Conservation (phyloP, 2,797 vertebrate genomes). For the Clamator glandarius region DNA sequence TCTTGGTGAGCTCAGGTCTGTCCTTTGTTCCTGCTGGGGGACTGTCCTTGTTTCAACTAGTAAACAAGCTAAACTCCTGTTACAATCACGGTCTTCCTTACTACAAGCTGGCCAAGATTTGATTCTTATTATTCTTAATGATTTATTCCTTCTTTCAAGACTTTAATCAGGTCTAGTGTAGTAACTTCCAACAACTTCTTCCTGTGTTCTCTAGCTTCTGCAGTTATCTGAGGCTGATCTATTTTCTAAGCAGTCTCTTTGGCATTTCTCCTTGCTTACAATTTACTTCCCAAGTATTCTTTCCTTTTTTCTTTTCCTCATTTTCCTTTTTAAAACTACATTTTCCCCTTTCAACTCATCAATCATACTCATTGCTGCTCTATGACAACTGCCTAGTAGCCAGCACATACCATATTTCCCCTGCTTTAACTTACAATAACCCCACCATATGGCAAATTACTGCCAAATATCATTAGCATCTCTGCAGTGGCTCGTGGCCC, state of each 20-base stretch:
- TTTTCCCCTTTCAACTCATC: not conserved
- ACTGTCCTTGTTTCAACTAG: no score
- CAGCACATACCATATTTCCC: not conserved
- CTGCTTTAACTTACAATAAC: not conserved
- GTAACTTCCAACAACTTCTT: not conserved
- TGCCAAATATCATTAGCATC: not conserved
- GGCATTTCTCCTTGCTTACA: not conserved
- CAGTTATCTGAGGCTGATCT: not conserved
- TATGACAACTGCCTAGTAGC: not conserved
- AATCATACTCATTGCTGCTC: not conserved
- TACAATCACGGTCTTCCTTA: no score
- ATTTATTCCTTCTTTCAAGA: no score
- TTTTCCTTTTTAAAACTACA: not conserved
- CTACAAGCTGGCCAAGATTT: no score
- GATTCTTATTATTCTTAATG: no score
- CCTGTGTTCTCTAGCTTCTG: not conserved
- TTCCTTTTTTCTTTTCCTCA: not conserved
- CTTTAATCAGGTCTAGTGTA: not conserved
- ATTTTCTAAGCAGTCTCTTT: not conserved
- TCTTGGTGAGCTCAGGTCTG: no score
- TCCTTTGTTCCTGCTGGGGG: no score
- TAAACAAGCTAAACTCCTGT: no score
- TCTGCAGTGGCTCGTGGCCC: not conserved
- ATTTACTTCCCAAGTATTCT: not conserved
- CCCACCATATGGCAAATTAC: not conserved